Evolutionary conservation across 2,113 vertebrate species (phyloP), one percentile per base, ranked within the genome.

Genomic region (Sturnira hondurensis): DNA sequence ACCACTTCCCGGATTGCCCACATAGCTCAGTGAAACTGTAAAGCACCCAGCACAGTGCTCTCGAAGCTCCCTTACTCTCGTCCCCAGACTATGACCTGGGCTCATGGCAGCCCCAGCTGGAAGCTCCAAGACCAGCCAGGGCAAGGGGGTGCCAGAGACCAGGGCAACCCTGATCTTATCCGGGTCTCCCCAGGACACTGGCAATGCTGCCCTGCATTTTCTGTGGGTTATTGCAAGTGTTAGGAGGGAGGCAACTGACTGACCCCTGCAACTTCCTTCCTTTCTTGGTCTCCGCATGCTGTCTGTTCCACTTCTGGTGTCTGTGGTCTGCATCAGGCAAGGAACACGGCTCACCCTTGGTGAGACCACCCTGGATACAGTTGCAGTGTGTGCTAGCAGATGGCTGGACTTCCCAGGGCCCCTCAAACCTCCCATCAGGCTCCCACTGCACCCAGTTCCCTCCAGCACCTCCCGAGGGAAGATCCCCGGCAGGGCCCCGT

Each of bases 181-280:
- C 2, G 73, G 43, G 24, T 36, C 70, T 38, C 9, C 54, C 28
- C 31, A n/a, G 74, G 91, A 43, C 24, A n/a, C 45, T 76, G 76
- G 43, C 5, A 47, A n/a, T 7, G 5, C 36, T 83, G 43, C 45
- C 41, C 89, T 11, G 13, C 8, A 52, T 52, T 87, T 94, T 89
- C 86, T 94, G 80, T 47, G 61, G 88, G 50, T 71, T 80, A 41
- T 45, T 76, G 71, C 65, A 81, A 84, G 54, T 80, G n/a, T 71
- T 63, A n/a, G 47, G 76, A 86, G 56, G 87, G 93, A 96, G 71
- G 80, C 92, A 54, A 88, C 86, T 31, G 70, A 22, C n/a, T 4
- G 36, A 89, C 12, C 24, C 43, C 80, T 19, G 85, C 87, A 93
- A 94, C 80, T 97, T 96, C 96, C 96, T 97, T 97, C 93, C 97